phyloP scores from a whole-genome alignment of 2,797 vertebrate species.

The Melanotaenia nigrans region DNA sequence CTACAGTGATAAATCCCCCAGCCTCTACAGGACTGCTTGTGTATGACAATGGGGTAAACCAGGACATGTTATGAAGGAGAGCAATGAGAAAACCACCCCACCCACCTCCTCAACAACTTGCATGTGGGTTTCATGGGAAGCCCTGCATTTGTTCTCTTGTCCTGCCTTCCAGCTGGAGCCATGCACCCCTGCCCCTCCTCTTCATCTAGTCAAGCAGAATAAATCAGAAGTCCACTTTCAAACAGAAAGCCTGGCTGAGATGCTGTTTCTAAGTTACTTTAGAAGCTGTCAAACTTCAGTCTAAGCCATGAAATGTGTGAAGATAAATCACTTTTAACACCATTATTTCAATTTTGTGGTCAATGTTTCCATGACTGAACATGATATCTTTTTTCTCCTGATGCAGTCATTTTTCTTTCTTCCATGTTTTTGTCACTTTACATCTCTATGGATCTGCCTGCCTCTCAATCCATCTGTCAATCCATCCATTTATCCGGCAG shows the following conservation, averaged over 20 bases:
- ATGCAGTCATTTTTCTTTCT: conserved; percentile 35
- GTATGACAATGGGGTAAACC: conserved; percentile 57
- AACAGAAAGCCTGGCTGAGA: conserved; percentile 25
- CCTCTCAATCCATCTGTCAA: conserved; percentile 70
- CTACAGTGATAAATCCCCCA: conserved; percentile 28
- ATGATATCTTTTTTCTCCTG: conserved; percentile 35
- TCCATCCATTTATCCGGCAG: conserved; percentile 67
- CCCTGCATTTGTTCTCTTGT: conserved; percentile 48
- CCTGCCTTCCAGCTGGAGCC: conserved; percentile 45
- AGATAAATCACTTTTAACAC: conserved; percentile 34
- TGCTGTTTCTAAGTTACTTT: conserved; percentile 34
- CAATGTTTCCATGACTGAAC: conserved; percentile 40
- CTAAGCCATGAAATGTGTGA: conserved; percentile 23
- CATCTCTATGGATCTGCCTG: conserved; percentile 58
- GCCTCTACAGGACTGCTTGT: conserved; percentile 48
- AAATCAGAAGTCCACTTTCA: conserved; percentile 63
- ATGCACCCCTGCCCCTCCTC: conserved; percentile 43
- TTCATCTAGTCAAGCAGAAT: conserved; percentile 58
- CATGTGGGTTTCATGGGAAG: conserved; percentile 22
- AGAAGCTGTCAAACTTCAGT: conserved; percentile 39
- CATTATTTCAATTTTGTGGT: conserved; percentile 26
- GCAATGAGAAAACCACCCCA: conserved; percentile 57
- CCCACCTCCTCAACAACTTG: conserved; percentile 24
- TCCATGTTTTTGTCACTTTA: conserved; percentile 40
- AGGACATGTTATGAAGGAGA: conserved; percentile 60